Conservation (phyloP, 2,888 invertebrate species). For the Mesoligia furuncula region DNA sequence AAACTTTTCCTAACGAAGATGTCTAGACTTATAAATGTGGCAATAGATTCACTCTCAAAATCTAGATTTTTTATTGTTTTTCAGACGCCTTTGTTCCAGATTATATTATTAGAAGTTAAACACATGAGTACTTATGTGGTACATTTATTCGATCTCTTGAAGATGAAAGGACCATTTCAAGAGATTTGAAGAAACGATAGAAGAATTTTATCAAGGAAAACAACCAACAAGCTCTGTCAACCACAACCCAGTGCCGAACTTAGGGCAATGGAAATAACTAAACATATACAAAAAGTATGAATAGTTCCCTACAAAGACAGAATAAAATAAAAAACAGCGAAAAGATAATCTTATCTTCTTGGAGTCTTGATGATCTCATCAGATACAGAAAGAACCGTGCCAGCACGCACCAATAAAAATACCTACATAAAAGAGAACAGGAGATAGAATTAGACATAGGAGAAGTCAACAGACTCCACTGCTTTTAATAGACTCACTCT, state of each 20-base stretch:
- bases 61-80: not conserved
- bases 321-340: conserved; percentile 1
- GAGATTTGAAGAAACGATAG: not conserved
- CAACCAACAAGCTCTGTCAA: not conserved
- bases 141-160: not conserved
- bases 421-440: conserved; percentile 38
- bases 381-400: conserved; percentile 5
- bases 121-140: not conserved
- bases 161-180: not conserved
- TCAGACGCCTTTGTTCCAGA: not conserved
- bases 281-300: not conserved
- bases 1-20: not conserved
- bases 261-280: not conserved
- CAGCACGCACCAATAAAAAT: conserved; percentile 42
- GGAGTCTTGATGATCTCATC: too few species aligned
- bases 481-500: conserved; percentile 31
- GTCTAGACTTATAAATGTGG: not conserved
- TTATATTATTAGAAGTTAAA: not conserved
- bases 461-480: conserved; percentile 44
- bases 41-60: not conserved
- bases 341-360: too few species aligned
- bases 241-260: not conserved
- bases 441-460: conserved; percentile 38
- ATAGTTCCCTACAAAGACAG: not conserved
- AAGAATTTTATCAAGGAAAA: not conserved